Percentiles rank a stretch among this genome's conserved stretches.
These are phyloP conservation scores for Podotricha telesiphe DNA, from an alignment of 2,888 invertebrate species.

Conservation along the genomic window DNA sequence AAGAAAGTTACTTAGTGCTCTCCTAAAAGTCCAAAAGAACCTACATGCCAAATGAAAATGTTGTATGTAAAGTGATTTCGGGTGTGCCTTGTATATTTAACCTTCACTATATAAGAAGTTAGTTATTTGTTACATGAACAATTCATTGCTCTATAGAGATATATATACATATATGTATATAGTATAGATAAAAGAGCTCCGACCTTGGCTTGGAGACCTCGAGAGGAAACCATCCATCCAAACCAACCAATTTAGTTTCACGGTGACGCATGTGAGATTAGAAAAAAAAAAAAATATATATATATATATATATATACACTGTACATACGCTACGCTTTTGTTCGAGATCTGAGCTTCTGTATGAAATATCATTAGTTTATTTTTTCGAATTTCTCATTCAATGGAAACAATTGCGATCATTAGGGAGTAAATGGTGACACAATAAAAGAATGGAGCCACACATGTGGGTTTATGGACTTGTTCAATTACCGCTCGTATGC, in stretches of 20 bases:
- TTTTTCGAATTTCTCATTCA: slow-evolving; percentile 39
- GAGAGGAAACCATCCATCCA: too few species aligned
- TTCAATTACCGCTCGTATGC: slow-evolving; percentile 42
- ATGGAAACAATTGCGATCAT: slow-evolving; percentile 43
- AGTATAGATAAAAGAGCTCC: too few species aligned
- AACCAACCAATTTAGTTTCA: too few species aligned
- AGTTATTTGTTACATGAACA: slow-evolving; percentile 13
- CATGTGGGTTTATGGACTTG: slow-evolving; percentile 41
- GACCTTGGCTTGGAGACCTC: too few species aligned
- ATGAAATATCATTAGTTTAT: slow-evolving; percentile 41
- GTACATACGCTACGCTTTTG: slow-evolving; percentile 22
- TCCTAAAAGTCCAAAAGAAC: too few species aligned
- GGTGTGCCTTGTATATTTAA: background rate
- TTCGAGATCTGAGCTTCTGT: slow-evolving; percentile 30
- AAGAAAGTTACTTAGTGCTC: too few species aligned
- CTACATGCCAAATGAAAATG: too few species aligned
- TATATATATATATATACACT: too few species aligned
- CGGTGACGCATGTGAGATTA: too few species aligned
- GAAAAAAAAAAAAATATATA: too few species aligned
- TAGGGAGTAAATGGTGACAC: slow-evolving; percentile 42
- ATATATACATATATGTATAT: too few species aligned
- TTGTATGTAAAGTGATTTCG: too few species aligned
- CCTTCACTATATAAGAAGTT: background rate
- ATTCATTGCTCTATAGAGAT: slow-evolving; percentile 17
- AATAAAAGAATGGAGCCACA: slow-evolving; percentile 42